These are phyloP conservation scores for Neogobius melanostomus DNA, from an alignment of 2,113 vertebrate species.

Conservation along the genomic window DNA sequence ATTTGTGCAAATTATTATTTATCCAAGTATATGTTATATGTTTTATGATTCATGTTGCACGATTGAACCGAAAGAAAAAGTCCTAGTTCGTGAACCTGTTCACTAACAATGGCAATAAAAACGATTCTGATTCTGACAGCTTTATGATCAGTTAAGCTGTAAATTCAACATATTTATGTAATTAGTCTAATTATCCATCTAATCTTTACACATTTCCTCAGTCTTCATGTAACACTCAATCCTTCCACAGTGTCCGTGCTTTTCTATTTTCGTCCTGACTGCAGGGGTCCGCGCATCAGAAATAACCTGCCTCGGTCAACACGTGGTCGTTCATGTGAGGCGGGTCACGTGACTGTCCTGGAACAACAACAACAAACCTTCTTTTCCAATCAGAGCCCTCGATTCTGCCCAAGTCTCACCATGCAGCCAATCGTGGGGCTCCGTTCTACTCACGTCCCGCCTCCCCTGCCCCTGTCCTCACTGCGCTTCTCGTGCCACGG, in stretches of 20 bases:
- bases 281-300: conserved; percentile 5
- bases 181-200: no score
- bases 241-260: background rate
- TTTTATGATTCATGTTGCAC: no score
- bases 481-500: conserved; percentile 10
- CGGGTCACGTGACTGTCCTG: conserved; percentile 15
- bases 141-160: no score
- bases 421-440: conserved; percentile 55
- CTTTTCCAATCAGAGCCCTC: conserved; percentile 55
- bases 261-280: background rate
- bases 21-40: no score
- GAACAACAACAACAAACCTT: conserved; percentile 65
- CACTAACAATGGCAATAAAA: no score
- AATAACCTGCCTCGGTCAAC: conserved; percentile 21
- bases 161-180: no score
- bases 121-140: no score
- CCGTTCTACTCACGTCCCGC: conserved; percentile 43
- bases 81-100: no score
- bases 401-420: conserved; percentile 43
- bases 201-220: background rate
- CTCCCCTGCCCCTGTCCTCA: background rate
- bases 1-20: no score
- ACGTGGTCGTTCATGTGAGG: conserved; percentile 50
- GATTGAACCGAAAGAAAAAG: no score
- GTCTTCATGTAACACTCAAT: background rate